Percentiles rank a stretch among this genome's conserved stretches.
phyloP scores from a whole-genome alignment of 2,888 invertebrate species.

The Acronicta aceris region DNA sequence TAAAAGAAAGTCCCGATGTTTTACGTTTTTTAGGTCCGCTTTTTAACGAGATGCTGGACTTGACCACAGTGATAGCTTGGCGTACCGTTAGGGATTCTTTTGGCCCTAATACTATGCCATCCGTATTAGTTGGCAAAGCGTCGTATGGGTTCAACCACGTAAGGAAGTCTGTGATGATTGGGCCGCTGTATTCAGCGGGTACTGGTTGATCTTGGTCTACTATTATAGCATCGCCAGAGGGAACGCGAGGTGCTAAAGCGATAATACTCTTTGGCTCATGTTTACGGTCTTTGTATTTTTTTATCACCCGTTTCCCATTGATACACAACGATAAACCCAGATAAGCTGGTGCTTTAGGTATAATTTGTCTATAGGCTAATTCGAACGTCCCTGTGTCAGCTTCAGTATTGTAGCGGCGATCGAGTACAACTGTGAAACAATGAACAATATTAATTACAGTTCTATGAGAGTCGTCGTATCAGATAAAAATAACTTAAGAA shows the following conservation, averaged over 20 bases:
- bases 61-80: slow-evolving; percentile 84
- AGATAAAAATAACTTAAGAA: too few species aligned
- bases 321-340: slow-evolving; percentile 92
- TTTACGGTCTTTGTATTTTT: slow-evolving; percentile 80
- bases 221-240: slow-evolving; percentile 68
- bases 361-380: slow-evolving; percentile 93
- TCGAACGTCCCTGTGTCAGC: slow-evolving; percentile 95
- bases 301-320: slow-evolving; percentile 90
- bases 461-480: too few species aligned
- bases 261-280: slow-evolving; percentile 77
- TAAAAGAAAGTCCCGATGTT: slow-evolving; percentile 85
- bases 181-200: slow-evolving; percentile 89
- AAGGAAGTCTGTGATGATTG: slow-evolving; percentile 91
- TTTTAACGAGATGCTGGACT: slow-evolving; percentile 79
- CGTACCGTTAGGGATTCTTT: slow-evolving; percentile 84
- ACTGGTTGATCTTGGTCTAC: slow-evolving; percentile 72
- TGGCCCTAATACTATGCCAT: slow-evolving; percentile 75
- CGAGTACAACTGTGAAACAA: slow-evolving; percentile 91
- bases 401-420: slow-evolving; percentile 91
- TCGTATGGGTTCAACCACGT: slow-evolving; percentile 90
- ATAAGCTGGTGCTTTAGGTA: slow-evolving; percentile 94
- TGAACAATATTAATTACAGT: background rate
- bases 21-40: slow-evolving; percentile 84
- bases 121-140: slow-evolving; percentile 76
- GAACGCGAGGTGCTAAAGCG: slow-evolving; percentile 68